A percentile compares a stretch with the other conserved stretches of the same genome.
phyloP scores from a whole-genome alignment of 92 coral and sea anemone species.

The Diadumene lineata region DNA sequence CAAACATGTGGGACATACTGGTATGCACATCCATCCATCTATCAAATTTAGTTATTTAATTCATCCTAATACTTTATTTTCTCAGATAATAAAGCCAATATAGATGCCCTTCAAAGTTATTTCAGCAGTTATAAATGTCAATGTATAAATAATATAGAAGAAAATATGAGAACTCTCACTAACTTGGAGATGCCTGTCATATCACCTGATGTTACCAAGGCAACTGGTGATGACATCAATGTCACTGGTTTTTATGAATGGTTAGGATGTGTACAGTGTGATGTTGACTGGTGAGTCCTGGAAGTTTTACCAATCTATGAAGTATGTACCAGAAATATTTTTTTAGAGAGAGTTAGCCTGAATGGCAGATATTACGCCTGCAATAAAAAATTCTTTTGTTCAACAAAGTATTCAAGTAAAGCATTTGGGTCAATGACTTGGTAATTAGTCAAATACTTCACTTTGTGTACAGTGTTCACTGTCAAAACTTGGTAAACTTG shows the following conservation, averaged over 20 bases:
- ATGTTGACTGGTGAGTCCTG: constrained; percentile 84
- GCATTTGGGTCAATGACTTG: too few species aligned
- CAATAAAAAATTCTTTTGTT: too few species aligned
- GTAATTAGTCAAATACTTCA: too few species aligned
- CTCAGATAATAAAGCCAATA: constrained; percentile 39
- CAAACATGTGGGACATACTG: background rate
- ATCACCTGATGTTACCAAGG: constrained; percentile 28
- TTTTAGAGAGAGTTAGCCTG: too few species aligned
- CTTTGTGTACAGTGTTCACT: too few species aligned
- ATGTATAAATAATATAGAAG: constrained; percentile 32
- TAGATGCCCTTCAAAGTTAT: constrained; percentile 47
- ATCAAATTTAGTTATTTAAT: background rate
- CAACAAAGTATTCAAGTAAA: too few species aligned
- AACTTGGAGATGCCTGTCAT: constrained; percentile 51
- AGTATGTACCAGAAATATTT: background rate
- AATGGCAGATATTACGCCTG: too few species aligned
- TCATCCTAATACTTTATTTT: background rate
- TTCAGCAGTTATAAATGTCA: constrained; percentile 51
- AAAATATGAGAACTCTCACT: background rate
- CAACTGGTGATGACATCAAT: constrained; percentile 34
- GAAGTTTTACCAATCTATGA: background rate
- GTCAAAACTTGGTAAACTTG: too few species aligned
- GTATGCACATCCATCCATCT: background rate
- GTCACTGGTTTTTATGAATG: constrained; percentile 83
- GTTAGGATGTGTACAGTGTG: constrained; percentile 91